Evolutionary conservation across 1,140 invertebrate species (phyloP).

Genomic region (Drosophila chauvacae): DNA sequence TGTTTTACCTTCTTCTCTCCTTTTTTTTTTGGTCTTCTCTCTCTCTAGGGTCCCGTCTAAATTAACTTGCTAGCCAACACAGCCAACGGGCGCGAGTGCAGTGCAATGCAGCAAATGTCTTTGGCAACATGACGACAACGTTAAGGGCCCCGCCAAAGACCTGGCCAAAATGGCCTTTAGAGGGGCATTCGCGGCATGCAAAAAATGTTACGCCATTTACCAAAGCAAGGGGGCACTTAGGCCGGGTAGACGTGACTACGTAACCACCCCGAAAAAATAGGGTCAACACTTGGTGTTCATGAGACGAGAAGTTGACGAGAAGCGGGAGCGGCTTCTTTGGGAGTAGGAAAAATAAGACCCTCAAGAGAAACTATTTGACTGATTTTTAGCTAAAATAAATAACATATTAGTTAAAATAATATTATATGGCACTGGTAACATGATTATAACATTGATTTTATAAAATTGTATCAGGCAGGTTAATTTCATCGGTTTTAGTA

Average conservation of each 20-base stretch:
- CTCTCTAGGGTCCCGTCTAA: conserved; percentile 52
- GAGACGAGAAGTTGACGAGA: conserved; percentile 20
- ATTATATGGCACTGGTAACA: not conserved
- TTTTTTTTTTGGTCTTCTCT: not conserved
- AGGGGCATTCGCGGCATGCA: conserved; percentile 58
- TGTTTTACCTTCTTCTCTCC: conserved; percentile 11
- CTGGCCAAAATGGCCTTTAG: conserved; percentile 18
- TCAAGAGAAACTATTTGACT: not conserved
- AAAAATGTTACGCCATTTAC: conserved; percentile 82
- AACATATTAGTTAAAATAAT: not conserved
- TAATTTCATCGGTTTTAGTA: too few species aligned
- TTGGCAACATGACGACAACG: conserved; percentile 76
- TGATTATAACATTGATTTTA: not conserved
- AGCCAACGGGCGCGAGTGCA: conserved; percentile 47
- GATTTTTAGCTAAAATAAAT: not conserved
- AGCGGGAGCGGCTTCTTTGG: conserved; percentile 4
- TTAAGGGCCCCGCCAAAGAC: conserved; percentile 52
- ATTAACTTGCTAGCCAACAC: conserved; percentile 73
- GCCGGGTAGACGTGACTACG: not conserved
- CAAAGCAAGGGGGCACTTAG: conserved; percentile 12
- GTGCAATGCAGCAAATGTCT: conserved; percentile 67
- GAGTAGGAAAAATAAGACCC: not conserved
- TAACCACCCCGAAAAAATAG: conserved; percentile 73
- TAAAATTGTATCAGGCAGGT: too few species aligned
- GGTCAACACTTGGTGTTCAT: conserved; percentile 54